Base-by-base conservation (phyloP, 1,140 invertebrate genomes). In the Lepidurus couesii region DNA sequence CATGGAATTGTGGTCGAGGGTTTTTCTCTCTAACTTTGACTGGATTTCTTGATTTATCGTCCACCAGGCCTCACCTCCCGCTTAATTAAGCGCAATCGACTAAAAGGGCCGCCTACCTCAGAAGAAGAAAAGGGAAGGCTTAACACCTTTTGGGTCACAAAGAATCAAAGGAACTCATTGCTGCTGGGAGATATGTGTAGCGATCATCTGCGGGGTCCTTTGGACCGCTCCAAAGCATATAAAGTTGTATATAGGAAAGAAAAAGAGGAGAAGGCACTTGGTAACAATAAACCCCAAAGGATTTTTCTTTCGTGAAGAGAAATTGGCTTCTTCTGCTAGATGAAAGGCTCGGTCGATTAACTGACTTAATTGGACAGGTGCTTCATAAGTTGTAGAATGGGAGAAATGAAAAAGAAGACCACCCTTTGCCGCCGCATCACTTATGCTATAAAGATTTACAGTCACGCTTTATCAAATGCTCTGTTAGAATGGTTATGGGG, bases 361-460 rank as follows among this genome's bases (percentile, higher is more conserved):
- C 53, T 65, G 53, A 65, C 53, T 65, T 65, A 65, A 65, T 65
- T 65, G 53, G 53, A 65, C 53, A 65, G 53, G 53, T 65, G 53
- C 53, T 65, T 65, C 53, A 65, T 16, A 65, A 65, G 53, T 65
- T 65, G 8, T 65, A 13, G 53, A 65, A 65, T n/a, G 53, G 53
- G 53, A 65, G 21, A 65, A 65, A 65, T 47, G 45, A 16, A 16
- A 47, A 47, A 47, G 45, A 47, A 65, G 53, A 65, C 53, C 53
- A 65, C 53, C 53, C 53, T 65, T 65, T 65, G 53, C 53, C 53
- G 53, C 53, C 53, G 3, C 21, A 65, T n/a, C 53, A 65, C 16
- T 4, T n/a, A 21, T 1, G 3, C 34, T 34, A 34, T 34, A 34
- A 2, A 34, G 34, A 34, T 34, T 34, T 34, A 34, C 34, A 34